Evolutionary conservation across 2,797 vertebrate species (phyloP), one percentile per base, ranked within the genome.

Genomic region (Staurois parvus): DNA sequence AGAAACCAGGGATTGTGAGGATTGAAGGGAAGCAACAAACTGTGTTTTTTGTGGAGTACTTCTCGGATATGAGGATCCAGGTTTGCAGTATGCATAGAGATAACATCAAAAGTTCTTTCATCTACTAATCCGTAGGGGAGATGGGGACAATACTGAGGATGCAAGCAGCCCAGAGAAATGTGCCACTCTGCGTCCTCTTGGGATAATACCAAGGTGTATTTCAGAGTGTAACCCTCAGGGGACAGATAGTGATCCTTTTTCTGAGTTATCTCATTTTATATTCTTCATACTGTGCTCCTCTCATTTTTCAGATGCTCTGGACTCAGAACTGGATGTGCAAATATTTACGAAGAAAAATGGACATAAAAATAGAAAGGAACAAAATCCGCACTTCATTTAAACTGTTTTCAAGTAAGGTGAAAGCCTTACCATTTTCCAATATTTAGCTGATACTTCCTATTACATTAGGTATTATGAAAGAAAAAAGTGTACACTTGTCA

Each of bases 81-180:
- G 56, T 72, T 81, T 81, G 79, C 79, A 81, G 79, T 42, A 81
- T 62, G 69, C 79, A 73, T 24, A 2, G 48, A 81, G 79, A 81
- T 72, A 73, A 73, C 79, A 81, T 81, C 79, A 81, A 73, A 81
- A 62, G 52, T 81, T 81, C 69, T 81, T 48, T 81, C 45, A 81
- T 72, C 79, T 81, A 81, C 68, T 81, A 68, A 81, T 81, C 79
- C 69, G 34, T 81, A 81, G 52, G 79, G n/a, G 52, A 81, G 79
- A 87, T 72, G 30, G 78, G 56, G 75, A 79, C 75, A 74, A 68
- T 32, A 34, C 81, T 11, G 30, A 72, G 45, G n/a, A 73, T 73
- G 10, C 81, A 67, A 76, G 72, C 62, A 34, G 62, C 81, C 72
- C 24, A 67, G 42, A 74, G 56, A 70, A 64, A 68, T 83, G 62